Evolutionary conservation across 2,888 invertebrate species (phyloP).

Genomic region (Arge pagana): DNA sequence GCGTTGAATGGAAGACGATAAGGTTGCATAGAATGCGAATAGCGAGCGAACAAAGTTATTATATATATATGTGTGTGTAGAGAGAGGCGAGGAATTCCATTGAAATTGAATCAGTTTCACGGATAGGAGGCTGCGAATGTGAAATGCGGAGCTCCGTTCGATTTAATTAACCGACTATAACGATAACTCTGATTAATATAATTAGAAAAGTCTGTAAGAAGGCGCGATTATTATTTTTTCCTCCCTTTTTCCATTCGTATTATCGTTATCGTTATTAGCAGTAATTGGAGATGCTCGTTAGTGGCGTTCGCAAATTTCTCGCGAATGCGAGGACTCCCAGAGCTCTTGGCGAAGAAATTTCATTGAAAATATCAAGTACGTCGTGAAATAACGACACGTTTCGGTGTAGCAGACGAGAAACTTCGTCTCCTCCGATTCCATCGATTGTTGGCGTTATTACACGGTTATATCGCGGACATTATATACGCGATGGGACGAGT

Average conservation of each 20-base stretch:
- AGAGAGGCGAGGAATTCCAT: not conserved
- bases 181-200: conserved; percentile 52
- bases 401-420: no score
- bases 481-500: conserved; percentile 1
- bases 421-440: no score
- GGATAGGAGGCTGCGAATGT: not conserved
- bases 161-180: conserved; percentile 51
- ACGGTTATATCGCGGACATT: no score
- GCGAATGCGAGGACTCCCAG: no score
- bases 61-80: not conserved
- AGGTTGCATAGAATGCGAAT: no score
- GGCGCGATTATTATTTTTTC: not conserved
- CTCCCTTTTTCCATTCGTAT: not conserved
- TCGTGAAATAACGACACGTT: no score
- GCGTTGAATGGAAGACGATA: no score
- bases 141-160: conserved; percentile 27
- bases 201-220: conserved; percentile 33
- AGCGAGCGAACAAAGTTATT: no score
- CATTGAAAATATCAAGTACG: no score
- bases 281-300: conserved; percentile 13
- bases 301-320: not conserved
- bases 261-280: not conserved
- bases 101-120: not conserved
- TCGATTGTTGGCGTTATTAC: no score
- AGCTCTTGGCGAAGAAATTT: no score